Evolutionary conservation across 2,113 vertebrate species (phyloP).

Genomic region (Mirza zaza): DNA sequence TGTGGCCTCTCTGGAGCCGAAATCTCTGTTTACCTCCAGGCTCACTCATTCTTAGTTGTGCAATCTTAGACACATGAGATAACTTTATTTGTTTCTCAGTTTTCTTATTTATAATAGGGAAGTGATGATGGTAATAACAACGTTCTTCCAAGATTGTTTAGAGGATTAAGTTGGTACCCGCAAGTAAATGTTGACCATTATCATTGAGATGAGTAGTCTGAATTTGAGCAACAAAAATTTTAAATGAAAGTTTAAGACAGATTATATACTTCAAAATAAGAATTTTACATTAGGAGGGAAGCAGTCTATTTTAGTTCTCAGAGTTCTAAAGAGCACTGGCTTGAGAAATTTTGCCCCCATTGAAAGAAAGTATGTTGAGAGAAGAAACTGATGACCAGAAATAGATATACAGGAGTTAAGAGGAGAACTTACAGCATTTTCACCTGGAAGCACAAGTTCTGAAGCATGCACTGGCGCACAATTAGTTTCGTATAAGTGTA

Average conservation of each 20-base stretch:
- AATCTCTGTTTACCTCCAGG: not conserved
- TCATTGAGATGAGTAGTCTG: not conserved
- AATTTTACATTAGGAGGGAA: not conserved
- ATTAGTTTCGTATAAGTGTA: not conserved
- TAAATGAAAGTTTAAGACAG: not conserved
- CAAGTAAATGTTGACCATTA: not conserved
- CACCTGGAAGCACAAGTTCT: not conserved
- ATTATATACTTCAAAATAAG: conserved; percentile 5
- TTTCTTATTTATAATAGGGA: not conserved
- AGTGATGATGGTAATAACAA: not conserved
- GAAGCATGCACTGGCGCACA: not conserved
- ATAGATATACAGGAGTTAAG: not conserved
- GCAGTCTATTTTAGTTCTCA: not conserved
- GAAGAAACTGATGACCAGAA: not conserved
- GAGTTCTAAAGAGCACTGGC: not conserved
- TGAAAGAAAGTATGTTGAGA: not conserved
- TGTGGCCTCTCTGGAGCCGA: not conserved
- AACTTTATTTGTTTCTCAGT: not conserved
- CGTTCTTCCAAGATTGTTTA: not conserved
- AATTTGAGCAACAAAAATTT: not conserved
- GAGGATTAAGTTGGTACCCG: not conserved
- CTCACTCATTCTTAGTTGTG: not conserved
- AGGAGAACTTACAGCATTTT: not conserved
- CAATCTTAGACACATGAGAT: not conserved
- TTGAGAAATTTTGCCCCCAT: not conserved